phyloP scores from a whole-genome alignment of 2,888 invertebrate species.

The Dioctria linearis region DNA sequence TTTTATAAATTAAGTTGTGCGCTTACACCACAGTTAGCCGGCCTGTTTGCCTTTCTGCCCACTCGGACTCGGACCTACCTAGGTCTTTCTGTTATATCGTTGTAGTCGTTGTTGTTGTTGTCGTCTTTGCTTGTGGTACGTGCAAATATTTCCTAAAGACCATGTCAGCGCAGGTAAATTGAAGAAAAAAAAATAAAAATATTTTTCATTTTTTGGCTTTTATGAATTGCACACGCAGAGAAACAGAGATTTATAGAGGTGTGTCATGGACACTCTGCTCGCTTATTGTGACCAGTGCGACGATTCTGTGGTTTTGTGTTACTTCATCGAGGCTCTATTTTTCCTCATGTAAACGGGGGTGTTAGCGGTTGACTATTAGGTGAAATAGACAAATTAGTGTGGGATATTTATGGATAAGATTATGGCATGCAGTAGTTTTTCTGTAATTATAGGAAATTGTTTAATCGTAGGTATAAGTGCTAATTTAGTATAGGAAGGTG shows the following conservation, averaged over 20 bases:
- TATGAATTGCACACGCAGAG: slow-evolving; percentile 31
- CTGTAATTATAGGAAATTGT: not conserved
- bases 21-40: not conserved
- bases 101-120: too few species aligned
- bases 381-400: slow-evolving; percentile 29
- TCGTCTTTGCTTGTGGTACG: not conserved
- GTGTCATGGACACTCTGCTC: slow-evolving; percentile 37
- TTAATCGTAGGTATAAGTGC: too few species aligned
- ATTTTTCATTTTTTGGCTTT: slow-evolving; percentile 30
- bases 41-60: slow-evolving; percentile 33
- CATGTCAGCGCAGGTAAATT: slow-evolving; percentile 5
- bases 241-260: slow-evolving; percentile 37
- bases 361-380: slow-evolving; percentile 19
- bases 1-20: slow-evolving; percentile 23
- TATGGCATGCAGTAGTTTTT: not conserved
- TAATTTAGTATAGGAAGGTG: too few species aligned
- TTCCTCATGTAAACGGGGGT: slow-evolving; percentile 13
- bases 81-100: not conserved
- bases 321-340: not conserved
- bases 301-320: not conserved
- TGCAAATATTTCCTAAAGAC: slow-evolving; percentile 34
- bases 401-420: slow-evolving; percentile 9
- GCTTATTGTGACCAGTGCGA: slow-evolving; percentile 9
- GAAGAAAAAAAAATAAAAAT: not conserved
- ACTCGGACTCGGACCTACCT: slow-evolving; percentile 43